phyloP scores from a whole-genome alignment of 1,140 invertebrate species.

The Scylla paramamosain region DNA sequence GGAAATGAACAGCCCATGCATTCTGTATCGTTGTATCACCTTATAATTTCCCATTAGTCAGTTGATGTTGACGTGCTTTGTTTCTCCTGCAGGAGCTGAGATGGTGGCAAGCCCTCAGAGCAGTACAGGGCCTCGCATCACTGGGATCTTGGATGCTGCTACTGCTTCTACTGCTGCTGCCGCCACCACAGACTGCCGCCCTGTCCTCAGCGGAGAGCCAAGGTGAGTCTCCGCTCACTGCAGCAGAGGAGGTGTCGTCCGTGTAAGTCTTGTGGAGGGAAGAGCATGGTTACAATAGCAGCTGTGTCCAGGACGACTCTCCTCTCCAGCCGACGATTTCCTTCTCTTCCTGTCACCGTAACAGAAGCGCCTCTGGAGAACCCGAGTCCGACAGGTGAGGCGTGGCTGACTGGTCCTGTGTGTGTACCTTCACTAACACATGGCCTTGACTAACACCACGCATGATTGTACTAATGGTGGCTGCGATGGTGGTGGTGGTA shows the following conservation, averaged over 20 bases:
- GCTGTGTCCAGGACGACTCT: neutral
- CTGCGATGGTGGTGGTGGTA: neutral
- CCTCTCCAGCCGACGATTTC: neutral
- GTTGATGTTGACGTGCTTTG: too few species aligned
- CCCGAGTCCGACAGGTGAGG: constrained; percentile 7
- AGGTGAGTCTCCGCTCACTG: constrained; percentile 47
- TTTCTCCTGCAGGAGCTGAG: neutral
- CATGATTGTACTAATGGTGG: neutral
- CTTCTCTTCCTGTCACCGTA: neutral
- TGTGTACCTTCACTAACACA: neutral
- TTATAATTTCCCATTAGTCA: too few species aligned
- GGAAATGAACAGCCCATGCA: too few species aligned
- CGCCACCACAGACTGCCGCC: neutral
- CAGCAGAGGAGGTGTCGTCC: neutral
- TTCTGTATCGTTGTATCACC: too few species aligned
- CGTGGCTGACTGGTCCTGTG: neutral
- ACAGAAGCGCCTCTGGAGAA: neutral
- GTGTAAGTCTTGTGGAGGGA: neutral
- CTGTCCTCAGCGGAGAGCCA: neutral
- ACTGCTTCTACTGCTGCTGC: neutral
- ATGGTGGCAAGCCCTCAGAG: neutral
- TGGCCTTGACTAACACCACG: neutral
- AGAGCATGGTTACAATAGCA: constrained; percentile 25
- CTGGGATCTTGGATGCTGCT: neutral
- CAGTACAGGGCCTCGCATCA: neutral